Conservation (phyloP, 2,888 invertebrate genomes). For the Ophion ellenae region DNA sequence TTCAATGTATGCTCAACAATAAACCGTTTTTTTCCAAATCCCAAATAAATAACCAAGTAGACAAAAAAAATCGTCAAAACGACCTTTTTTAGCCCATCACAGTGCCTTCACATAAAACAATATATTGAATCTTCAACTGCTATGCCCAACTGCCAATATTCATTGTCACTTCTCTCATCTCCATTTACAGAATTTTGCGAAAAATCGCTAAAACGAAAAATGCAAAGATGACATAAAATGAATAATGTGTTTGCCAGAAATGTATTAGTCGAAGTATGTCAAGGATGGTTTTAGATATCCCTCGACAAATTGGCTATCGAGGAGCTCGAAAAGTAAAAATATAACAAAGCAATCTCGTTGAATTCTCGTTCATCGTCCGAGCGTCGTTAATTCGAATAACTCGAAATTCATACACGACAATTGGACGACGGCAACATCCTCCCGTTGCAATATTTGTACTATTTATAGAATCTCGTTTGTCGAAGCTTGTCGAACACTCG, state of each 20-base stretch:
- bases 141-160: no score
- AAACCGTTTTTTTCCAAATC: no score
- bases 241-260: neutral
- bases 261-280: neutral
- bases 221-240: neutral
- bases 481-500: constrained; percentile 48
- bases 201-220: neutral
- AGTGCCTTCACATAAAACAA: no score
- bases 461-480: constrained; percentile 54
- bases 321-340: neutral
- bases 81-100: no score
- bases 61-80: no score
- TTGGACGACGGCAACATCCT: neutral
- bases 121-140: no score
- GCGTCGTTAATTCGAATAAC: constrained; percentile 18
- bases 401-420: constrained; percentile 10
- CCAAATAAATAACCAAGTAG: no score
- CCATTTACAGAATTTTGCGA: neutral
- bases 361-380: neutral
- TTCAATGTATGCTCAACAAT: no score
- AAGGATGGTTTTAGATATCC: neutral
- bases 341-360: neutral
- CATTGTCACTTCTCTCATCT: neutral
- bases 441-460: constrained; percentile 37
- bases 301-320: neutral